Base-by-base conservation (phyloP, 1,140 invertebrate genomes). In the Drosophila sechellia region DNA sequence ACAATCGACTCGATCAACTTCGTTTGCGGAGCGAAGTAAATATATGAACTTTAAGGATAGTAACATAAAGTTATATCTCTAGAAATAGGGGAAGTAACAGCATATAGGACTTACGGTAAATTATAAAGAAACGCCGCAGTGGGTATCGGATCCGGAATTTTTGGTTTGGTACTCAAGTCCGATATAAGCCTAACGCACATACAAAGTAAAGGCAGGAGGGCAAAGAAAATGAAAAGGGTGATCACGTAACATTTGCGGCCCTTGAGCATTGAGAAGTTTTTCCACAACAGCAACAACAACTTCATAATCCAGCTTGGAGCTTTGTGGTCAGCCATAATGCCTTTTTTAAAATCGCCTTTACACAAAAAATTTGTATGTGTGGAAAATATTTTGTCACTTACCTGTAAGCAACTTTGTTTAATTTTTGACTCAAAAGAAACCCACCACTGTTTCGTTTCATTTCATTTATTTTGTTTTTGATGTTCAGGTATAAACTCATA, bases 401-500 rank as follows among this genome's bases (percentile, higher is more conserved):
- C n/a, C 27, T 25, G 17, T 11, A 48, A 5, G 50, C 45, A 5
- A 56, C 25, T 40, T 17, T 56, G 37, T 34, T 42, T 40, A 10
- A n/a, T 27, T n/a, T 31, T n/a, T 11, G 46, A 1, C 22, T 31
- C 1, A 31, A 1, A 8, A 6, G 6, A 31, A 31, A 31, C 27
- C 2, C 27, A 31, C 1, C 27, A 31, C 27, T 8, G 27, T 27
- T 34, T 49, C 10, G 48, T 34, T 49, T 49, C n/a, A n/a, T 15
- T 20, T 20, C 48, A 53, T 75, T 75, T 75, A 75, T 77, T 77
- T 43, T 48, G 50, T 42, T 34, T 50, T 22, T 37, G 68, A 68
- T 55, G 40, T 57, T 31, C 49, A 13, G 42, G 43, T 27, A 58
- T 56, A 69, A 77, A 77, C 73, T 77, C 74, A 77, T 68, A 77